These are phyloP conservation scores for Clostera curtula DNA, from an alignment of 2,888 invertebrate genomes.

Conservation along the genomic window DNA sequence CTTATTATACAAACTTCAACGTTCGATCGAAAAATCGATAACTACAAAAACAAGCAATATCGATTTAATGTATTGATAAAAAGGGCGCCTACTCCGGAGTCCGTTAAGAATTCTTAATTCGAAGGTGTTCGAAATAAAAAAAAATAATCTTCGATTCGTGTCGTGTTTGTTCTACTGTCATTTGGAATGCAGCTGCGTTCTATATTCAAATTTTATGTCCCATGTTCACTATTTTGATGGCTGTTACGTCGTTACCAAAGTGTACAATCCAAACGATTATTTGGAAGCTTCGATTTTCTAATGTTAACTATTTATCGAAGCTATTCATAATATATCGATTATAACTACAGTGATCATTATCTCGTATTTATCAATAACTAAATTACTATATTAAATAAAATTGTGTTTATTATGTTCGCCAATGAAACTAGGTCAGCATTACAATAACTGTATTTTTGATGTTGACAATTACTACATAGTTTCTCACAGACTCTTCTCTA, in stretches of 20 bases:
- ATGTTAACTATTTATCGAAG: not conserved
- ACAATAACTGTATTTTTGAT: too few relatives aligned
- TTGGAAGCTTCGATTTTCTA: constrained; percentile 1
- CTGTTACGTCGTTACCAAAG: constrained; percentile 20
- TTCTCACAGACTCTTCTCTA: too few relatives aligned
- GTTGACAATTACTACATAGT: too few relatives aligned
- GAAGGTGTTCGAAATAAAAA: constrained; percentile 22
- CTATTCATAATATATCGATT: too few relatives aligned
- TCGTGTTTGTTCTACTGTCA: constrained; percentile 21
- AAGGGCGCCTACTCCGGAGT: not conserved
- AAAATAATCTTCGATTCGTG: constrained; percentile 23
- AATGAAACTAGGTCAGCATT: too few relatives aligned
- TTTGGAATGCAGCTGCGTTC: constrained; percentile 25
- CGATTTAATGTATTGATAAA: constrained; percentile 3
- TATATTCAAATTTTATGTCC: constrained; percentile 25
- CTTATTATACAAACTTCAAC: too few relatives aligned
- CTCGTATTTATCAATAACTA: too few relatives aligned
- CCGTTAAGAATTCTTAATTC: constrained; percentile 24
- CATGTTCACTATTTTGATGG: constrained; percentile 16
- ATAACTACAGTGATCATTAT: too few relatives aligned
- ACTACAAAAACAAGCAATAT: constrained; percentile 1
- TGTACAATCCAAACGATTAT: constrained; percentile 11
- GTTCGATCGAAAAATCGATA: too few relatives aligned
- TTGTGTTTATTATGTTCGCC: too few relatives aligned
- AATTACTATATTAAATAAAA: too few relatives aligned